A percentile compares a stretch with the other conserved stretches of the same genome.
These are phyloP conservation scores for Ibycter americanus DNA, from an alignment of 2,797 vertebrate species.

Conservation along the genomic window DNA sequence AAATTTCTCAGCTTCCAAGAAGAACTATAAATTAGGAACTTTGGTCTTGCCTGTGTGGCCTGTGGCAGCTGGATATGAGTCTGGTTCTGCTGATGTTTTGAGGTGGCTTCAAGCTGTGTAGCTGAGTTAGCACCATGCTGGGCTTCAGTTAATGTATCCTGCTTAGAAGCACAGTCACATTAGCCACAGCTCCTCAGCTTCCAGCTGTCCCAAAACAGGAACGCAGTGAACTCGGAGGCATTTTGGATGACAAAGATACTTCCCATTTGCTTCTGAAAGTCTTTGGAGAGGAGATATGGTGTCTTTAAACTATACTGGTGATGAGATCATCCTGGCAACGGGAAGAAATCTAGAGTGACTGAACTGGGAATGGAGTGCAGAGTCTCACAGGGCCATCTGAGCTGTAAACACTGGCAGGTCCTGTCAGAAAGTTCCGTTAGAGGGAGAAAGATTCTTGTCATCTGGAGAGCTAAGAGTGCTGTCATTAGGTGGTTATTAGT, in stretches of 20 bases:
- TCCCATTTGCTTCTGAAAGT: background rate
- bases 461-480: background rate
- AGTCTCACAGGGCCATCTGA: background rate
- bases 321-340: conserved; percentile 9
- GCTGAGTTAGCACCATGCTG: conserved; percentile 3
- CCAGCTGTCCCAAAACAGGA: conserved; percentile 14
- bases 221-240: background rate
- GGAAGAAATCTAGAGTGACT: background rate
- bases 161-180: background rate
- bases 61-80: background rate
- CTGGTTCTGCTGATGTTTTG: background rate
- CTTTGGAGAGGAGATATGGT: background rate
- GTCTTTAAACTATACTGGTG: background rate
- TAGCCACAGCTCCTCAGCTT: background rate
- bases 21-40: background rate
- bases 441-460: background rate
- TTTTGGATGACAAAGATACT: background rate
- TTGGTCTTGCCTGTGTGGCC: background rate
- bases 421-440: background rate
- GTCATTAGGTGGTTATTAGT: background rate
- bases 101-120: conserved; percentile 11
- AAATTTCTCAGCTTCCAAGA: background rate
- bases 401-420: background rate
- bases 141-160: background rate
- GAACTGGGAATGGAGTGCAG: background rate